Evolutionary conservation across 2,113 vertebrate species (phyloP), one percentile per base, ranked within the genome.

Genomic region (Bubalus kerabau): DNA sequence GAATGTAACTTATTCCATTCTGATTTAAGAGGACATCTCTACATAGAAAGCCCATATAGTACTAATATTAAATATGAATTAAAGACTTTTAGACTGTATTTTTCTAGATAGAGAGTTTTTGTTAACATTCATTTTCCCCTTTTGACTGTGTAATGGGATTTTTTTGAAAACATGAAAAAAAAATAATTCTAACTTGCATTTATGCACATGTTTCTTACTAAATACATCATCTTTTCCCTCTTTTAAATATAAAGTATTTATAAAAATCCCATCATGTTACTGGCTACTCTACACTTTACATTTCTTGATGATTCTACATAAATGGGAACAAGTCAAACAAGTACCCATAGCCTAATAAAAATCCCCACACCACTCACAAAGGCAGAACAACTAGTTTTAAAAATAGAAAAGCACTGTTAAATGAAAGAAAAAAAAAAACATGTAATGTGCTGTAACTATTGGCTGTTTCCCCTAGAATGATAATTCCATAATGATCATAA

Each of bases 31-130:
- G 12, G 48, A 82, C 56, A 8, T 48, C 40, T 64, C 23, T 59
- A 60, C 26, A 19, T 21, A 86, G 60, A 60, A 95, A 40, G 26
- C 40, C 12, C 11, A 60, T 8, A 60, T 91, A 76, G 93, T 96
- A 94, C 94, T 98, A 98, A 93, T 96, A 98, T 97, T 98, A 98
- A 97, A 98, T 97, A 97, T 94, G 98, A 97, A 97, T 96, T 98
- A 96, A 96, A 92, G 95, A 92, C 57, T 87, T 95, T 96, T 64
- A 76, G 23, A 76, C 16, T 71, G 13, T n/a, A 60, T 76, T 84
- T 26, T 62, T 84, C 36, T 23, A 87, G 36, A 60, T 6, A 74
- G 26, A 60, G 0, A 60, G 0, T 56, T 90, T 95, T 54, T 85
- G 48, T 59, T 28, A 76, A 92, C 57, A 98, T 95, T 21, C 40